These are phyloP conservation scores for Taenaris catops DNA, from an alignment of 2,888 invertebrate species.

Conservation along the genomic window DNA sequence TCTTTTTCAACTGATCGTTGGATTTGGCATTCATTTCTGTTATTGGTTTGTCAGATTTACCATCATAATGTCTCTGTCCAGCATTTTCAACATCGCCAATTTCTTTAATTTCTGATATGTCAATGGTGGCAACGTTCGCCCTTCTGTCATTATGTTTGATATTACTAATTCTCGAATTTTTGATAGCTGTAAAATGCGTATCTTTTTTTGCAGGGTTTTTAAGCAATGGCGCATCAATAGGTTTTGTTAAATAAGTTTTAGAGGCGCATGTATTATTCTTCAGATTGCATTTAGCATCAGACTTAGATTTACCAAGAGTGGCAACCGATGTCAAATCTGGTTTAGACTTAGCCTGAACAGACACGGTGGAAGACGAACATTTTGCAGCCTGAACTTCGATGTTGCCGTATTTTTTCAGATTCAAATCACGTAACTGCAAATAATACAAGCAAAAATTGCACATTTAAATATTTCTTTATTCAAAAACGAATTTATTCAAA, in stretches of 20 bases:
- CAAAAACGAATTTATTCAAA: not conserved
- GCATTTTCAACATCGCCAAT: constrained; percentile 1
- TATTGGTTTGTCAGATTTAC: too few relatives aligned
- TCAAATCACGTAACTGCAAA: constrained; percentile 55
- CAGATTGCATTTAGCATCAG: constrained; percentile 10
- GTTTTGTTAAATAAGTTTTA: constrained; percentile 36
- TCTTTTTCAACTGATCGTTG: too few relatives aligned
- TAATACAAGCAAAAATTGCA: constrained; percentile 1
- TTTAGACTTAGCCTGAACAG: constrained; percentile 20
- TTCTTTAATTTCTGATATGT: constrained; percentile 1
- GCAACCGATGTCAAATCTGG: constrained; percentile 10
- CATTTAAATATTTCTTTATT: too few relatives aligned
- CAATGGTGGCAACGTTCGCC: not conserved
- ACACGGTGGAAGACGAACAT: constrained; percentile 20
- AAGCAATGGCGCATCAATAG: constrained; percentile 28
- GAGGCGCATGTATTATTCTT: constrained; percentile 16
- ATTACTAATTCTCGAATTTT: too few relatives aligned
- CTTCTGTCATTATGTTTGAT: too few relatives aligned
- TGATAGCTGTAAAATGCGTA: too few relatives aligned
- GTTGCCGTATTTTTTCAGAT: constrained; percentile 49
- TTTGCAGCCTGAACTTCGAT: constrained; percentile 11
- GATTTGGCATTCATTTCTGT: too few relatives aligned
- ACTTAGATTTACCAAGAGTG: constrained; percentile 17
- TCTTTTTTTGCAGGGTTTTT: constrained; percentile 12
- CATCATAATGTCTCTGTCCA: too few relatives aligned